These are phyloP conservation scores for Scaptodrosophila lebanonensis DNA, from an alignment of 1,140 invertebrate species.

Conservation along the genomic window DNA sequence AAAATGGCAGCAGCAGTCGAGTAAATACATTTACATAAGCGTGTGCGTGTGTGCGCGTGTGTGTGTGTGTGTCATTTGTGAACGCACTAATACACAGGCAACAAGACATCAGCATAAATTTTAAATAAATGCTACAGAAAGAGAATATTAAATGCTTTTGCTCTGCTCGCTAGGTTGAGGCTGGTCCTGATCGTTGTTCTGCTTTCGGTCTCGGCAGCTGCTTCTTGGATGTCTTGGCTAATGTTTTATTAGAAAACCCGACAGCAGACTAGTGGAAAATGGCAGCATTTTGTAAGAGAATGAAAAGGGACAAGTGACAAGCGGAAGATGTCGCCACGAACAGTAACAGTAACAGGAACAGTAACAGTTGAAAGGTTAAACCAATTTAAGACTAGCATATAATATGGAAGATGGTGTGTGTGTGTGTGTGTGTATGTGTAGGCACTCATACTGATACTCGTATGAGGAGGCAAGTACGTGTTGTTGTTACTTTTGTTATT, in stretches of 20 bases:
- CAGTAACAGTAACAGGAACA: no score
- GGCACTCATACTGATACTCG: neutral
- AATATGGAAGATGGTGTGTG: neutral
- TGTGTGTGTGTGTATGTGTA: neutral
- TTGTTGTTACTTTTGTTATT: constrained; percentile 17
- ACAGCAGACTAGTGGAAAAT: neutral
- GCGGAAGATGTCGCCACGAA: constrained; percentile 4
- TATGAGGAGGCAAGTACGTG: neutral
- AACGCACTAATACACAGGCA: constrained; percentile 8
- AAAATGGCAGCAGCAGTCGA: constrained; percentile 69
- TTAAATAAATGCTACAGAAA: constrained; percentile 68
- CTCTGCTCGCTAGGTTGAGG: constrained; percentile 5
- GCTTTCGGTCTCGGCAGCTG: constrained; percentile 9
- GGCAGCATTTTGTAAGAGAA: neutral
- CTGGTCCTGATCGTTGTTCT: constrained; percentile 23
- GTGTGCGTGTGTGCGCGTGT: constrained; percentile 18
- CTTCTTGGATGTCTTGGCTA: constrained; percentile 18
- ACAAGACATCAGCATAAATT: constrained; percentile 72
- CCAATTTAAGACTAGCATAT: constrained; percentile 40
- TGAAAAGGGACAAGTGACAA: constrained; percentile 5
- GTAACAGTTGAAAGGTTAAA: constrained; percentile 61
- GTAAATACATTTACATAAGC: constrained; percentile 66
- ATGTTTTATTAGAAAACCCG: constrained; percentile 7
- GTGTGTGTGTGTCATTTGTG: constrained; percentile 21
- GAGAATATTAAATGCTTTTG: constrained; percentile 66